Base-by-base conservation (phyloP, 2,797 vertebrate species). In the Danio albolineatus region DNA sequence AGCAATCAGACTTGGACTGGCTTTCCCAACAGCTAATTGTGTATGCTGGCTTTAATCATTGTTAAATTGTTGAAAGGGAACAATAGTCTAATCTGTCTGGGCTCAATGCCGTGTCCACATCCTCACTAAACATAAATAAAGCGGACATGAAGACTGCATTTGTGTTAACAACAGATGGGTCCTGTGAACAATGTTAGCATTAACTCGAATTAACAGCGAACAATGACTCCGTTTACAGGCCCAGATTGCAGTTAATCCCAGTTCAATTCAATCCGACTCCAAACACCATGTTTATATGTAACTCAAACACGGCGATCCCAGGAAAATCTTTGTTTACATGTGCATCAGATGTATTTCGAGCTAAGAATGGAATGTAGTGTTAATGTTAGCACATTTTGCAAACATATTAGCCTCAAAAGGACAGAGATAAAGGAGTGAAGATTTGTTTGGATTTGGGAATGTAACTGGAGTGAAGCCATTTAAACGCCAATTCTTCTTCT, bases 21-120 rank as follows among this genome's bases (percentile, higher is more conserved):
- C 82, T 92, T 92, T 92, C 89, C 86, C 87, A 80, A 87, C 85
- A 84, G 87, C 88, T 91, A 88, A 91, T 91, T 88, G 86, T 90
- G 86, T 88, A 84, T 88, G 91, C 86, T 87, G 88, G 86, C 88
- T 92, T 88, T 90, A 92, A 92, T 92, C 89, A 90, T 84, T 87
- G 85, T 60, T 82, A 89, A 89, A 89, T 85, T 86, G 78, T 84
- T 86, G 66, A 87, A 88, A 86, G 86, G 28, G 88, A 86, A 84
- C 82, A 89, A 86, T 86, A 86, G 86, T 86, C 88, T 89, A 86
- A 79, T 87, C 84, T 81, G 84, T 73, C 71, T 69, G 75, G 73
- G 78, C 85, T 82, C 86, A 39, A 74, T 59, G 89, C 86, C 82
- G 84, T 87, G 86, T 89, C 88, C 77, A 86, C 87, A 90, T 86